Conservation (phyloP, 2,797 vertebrate species). For the Rhynchonycteris naso region DNA sequence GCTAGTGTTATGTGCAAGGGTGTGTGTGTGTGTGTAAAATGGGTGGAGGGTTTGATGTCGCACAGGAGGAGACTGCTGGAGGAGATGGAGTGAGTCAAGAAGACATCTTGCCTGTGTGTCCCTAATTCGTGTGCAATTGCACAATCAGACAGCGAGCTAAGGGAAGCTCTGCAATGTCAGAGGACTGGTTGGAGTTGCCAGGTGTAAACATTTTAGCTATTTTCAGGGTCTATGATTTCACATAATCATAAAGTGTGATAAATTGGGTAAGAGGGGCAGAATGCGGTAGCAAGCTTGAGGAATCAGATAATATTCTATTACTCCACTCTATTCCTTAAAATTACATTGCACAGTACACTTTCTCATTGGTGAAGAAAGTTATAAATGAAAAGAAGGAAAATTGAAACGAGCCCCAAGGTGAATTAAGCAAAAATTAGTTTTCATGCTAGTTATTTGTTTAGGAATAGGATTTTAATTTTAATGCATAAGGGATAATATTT, state of each 20-base stretch:
- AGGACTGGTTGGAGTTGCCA: not conserved
- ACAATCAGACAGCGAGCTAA: not conserved
- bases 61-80: not conserved
- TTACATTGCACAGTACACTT: not conserved
- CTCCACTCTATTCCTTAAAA: rapidly evolving
- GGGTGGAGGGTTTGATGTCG: not conserved
- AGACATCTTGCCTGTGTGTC: not conserved
- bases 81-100: not conserved
- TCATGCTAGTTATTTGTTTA: not conserved
- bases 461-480: conserved; percentile 25
- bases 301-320: not conserved
- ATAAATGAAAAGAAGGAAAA: not conserved
- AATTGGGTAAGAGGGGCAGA: not conserved
- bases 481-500: not conserved
- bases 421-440: not conserved
- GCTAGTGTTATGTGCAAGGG: not conserved
- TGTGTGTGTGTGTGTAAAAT: not conserved
- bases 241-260: not conserved
- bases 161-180: not conserved
- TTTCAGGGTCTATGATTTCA: not conserved
- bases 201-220: not conserved
- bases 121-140: not conserved
- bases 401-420: not conserved
- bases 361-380: not conserved
- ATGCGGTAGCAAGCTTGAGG: not conserved